Evolutionary conservation across 2,797 vertebrate species (phyloP).

Genomic region (Alca torda): DNA sequence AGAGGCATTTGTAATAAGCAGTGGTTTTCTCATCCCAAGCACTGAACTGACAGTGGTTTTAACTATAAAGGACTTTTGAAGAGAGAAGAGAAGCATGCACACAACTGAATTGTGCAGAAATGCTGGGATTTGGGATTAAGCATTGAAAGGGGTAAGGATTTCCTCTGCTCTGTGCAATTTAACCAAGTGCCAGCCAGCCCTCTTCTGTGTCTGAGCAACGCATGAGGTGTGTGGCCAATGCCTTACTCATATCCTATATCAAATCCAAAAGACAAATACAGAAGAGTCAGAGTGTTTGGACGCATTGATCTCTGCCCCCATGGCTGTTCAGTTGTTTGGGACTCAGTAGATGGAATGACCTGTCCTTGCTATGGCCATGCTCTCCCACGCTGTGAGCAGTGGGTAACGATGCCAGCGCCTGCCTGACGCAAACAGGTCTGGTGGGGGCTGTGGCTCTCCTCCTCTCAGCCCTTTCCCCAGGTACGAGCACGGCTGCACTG

Average conservation of each 20-base stretch:
- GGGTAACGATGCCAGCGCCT: background rate
- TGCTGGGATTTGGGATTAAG: background rate
- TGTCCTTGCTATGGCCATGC: background rate
- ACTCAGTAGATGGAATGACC: background rate
- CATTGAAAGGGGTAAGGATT: accelerated
- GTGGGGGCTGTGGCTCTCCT: background rate
- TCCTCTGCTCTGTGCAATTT: background rate
- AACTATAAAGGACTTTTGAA: background rate
- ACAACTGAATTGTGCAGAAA: background rate
- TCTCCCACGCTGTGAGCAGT: accelerated
- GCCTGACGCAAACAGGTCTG: background rate
- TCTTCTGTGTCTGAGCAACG: background rate
- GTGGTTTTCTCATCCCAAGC: background rate
- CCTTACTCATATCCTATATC: no score
- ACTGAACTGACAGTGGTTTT: background rate
- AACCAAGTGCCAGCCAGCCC: background rate
- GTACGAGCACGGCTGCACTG: accelerated
- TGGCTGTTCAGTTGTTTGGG: background rate
- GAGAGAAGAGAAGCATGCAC: background rate
- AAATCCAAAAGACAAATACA: background rate
- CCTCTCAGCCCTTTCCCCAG: background rate
- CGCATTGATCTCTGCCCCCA: background rate
- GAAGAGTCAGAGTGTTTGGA: background rate
- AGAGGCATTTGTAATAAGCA: background rate
- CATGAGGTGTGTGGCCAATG: background rate